phyloP scores from a whole-genome alignment of 1,140 invertebrate species.

The Rhopalosiphum padi region DNA sequence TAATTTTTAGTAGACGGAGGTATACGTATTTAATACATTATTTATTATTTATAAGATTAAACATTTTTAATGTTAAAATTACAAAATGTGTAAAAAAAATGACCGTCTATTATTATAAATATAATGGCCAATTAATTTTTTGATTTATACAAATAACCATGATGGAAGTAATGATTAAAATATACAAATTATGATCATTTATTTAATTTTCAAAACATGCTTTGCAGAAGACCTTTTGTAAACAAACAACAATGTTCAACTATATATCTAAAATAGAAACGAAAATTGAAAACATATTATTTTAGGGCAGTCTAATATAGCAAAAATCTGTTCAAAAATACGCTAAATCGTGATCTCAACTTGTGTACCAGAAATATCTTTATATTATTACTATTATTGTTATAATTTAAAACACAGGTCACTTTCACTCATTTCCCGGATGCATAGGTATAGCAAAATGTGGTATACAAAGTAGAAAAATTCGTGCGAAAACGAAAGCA shows the following conservation, averaged over 20 bases:
- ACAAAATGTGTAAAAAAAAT: neutral
- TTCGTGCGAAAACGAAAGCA: slow-evolving; percentile 48
- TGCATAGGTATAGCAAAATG: neutral
- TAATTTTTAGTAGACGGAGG: neutral
- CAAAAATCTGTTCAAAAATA: neutral
- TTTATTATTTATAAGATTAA: neutral
- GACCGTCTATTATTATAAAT: neutral
- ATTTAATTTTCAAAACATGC: neutral
- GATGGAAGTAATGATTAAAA: neutral
- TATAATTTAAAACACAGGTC: neutral
- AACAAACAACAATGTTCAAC: neutral
- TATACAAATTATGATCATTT: neutral
- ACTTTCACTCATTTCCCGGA: slow-evolving; percentile 36
- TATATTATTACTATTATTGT: neutral
- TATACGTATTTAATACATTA: neutral
- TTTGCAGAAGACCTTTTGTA: neutral
- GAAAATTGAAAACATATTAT: neutral
- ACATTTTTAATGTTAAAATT: neutral
- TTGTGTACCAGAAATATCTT: neutral
- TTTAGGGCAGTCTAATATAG: neutral
- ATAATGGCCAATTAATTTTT: neutral
- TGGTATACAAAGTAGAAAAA: neutral
- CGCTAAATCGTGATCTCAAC: neutral
- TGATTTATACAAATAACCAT: neutral
- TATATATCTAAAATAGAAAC: neutral